Evolutionary conservation across 2,113 vertebrate genomes (phyloP).

Genomic region (Psettodes erumei): DNA sequence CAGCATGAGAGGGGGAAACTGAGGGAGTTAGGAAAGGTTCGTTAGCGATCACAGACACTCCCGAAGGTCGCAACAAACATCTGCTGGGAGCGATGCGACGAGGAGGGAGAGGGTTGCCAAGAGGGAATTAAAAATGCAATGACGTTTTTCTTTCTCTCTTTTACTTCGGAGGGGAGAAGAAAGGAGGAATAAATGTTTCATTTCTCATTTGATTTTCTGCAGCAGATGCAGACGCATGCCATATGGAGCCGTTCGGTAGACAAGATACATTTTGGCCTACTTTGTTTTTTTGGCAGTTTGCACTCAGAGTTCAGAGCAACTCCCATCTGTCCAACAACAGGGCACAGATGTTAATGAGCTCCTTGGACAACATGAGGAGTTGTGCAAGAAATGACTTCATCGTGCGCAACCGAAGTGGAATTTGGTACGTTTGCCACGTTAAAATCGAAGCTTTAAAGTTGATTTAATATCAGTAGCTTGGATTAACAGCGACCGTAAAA

Average conservation of each 20-base stretch:
- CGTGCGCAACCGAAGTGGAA: neutral
- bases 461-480: neutral
- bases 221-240: constrained; percentile 56
- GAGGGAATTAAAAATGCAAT: constrained; percentile 31
- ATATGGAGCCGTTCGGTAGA: constrained; percentile 47
- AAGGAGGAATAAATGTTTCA: constrained; percentile 39
- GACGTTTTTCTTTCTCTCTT: constrained; percentile 25
- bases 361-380: constrained; percentile 32
- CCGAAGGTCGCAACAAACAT: constrained; percentile 39
- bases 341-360: constrained; percentile 60
- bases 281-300: constrained; percentile 51
- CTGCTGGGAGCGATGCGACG: constrained; percentile 38
- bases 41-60: neutral
- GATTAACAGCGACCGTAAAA: neutral
- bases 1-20: constrained; percentile 11
- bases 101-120: neutral
- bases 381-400: constrained; percentile 24
- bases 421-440: neutral
- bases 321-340: constrained; percentile 57
- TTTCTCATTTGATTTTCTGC: constrained; percentile 54
- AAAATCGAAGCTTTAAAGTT: neutral
- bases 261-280: constrained; percentile 59
- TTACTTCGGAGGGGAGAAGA: neutral
- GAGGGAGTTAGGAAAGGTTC: neutral
- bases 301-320: constrained; percentile 30